Percentiles rank a stretch among this genome's conserved stretches.
phyloP scores from a whole-genome alignment of 2,888 invertebrate genomes.

The Marronus borbonicus region DNA sequence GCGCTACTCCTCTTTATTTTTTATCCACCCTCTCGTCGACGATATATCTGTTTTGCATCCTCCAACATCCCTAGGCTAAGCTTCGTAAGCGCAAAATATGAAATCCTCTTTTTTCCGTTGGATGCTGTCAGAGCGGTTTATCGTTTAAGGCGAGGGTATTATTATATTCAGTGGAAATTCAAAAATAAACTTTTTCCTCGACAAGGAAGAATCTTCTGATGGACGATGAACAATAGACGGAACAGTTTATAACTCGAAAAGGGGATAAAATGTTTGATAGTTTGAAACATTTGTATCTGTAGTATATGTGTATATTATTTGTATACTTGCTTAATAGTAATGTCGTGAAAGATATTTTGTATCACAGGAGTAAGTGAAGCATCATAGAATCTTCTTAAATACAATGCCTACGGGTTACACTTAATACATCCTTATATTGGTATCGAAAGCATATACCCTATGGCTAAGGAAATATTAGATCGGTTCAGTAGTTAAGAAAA shows the following conservation, averaged over 20 bases:
- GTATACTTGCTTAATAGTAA: not conserved
- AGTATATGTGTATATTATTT: not conserved
- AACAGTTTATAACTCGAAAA: no score
- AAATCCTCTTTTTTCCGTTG: conserved; percentile 60
- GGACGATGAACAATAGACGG: conserved; percentile 4
- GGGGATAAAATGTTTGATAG: no score
- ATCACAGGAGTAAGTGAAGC: no score
- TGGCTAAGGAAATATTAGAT: no score
- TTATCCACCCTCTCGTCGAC: conserved; percentile 50
- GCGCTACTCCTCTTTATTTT: conserved; percentile 37
- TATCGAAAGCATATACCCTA: no score
- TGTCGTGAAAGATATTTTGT: no score
- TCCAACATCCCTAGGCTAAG: conserved; percentile 55
- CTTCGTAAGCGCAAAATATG: conserved; percentile 59
- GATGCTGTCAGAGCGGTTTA: conserved; percentile 54
- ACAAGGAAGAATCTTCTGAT: not conserved
- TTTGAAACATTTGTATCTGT: not conserved
- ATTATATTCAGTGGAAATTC: conserved; percentile 53
- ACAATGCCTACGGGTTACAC: no score
- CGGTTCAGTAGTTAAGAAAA: no score
- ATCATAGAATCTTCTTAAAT: no score
- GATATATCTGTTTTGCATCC: conserved; percentile 60
- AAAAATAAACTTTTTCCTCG: conserved; percentile 43
- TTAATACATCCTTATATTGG: no score
- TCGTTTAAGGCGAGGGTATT: conserved; percentile 55